Base-by-base conservation (phyloP, 2,888 invertebrate species). In the Idaea dimidiata region DNA sequence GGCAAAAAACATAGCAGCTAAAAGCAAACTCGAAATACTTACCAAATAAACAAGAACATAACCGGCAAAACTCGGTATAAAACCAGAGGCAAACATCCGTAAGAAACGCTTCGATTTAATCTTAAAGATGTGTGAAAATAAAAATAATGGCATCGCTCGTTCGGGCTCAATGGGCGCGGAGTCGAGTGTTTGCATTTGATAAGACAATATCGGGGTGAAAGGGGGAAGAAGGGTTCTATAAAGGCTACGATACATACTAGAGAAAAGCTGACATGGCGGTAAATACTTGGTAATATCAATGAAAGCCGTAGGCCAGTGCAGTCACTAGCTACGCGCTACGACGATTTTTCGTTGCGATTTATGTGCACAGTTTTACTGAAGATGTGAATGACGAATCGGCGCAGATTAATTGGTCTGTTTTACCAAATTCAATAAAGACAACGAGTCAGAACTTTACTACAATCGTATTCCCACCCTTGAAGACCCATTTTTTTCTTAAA, bases 151-250 rank as follows among this genome's bases (percentile, higher is more conserved):
- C 70, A 76, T 79, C 72, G 79, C 43, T 76, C 75, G 80, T 84
- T 82, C 79, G 78, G 77, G 86, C 85, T 79, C 90, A 91, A 88
- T 87, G 89, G 85, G 84, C 85, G 89, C 86, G 83, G 74, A 73
- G 43, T 73, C 77, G 89, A 89, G 91, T 91, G 91, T 91, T 88
- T 86, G 86, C 86, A 84, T 86, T 88, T 88, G 91, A 91, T 91
- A 91, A 91, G 91, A 74, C 70, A 77, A 78, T 54, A 17, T 43
- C 43, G 17, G 54, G 17, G 54, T 16, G 16, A 54, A 54, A 17
- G 54, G n/a, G 54, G 72, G 71, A 68, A 59, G 63, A 66, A 66
- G 72, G 67, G 70, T 64, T 72, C 70, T 70, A 64, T 72, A 56
- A 56, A 18, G 56, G 56, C 14, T 56, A 17, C 56, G 54, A 54